A percentile compares a stretch with the other conserved stretches of the same genome.
These are phyloP conservation scores for Corvus moneduloides DNA, from an alignment of 2,113 vertebrate species.

Conservation along the genomic window DNA sequence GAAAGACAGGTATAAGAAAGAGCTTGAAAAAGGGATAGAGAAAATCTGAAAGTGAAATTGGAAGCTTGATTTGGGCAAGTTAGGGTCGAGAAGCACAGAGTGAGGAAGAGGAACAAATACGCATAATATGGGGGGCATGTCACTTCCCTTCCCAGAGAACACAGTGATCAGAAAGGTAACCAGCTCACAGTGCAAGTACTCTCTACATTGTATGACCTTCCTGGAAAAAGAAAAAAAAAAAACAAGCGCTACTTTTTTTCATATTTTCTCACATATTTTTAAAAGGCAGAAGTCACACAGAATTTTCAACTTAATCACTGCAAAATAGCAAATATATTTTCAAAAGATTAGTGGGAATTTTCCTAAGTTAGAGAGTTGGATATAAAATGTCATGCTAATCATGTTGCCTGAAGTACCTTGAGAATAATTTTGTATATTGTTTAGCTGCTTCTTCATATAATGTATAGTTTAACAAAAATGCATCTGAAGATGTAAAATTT, in stretches of 20 bases:
- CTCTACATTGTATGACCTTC: rapidly evolving
- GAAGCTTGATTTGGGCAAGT: background rate
- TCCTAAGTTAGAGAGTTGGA: background rate
- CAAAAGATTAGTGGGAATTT: background rate
- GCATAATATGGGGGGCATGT: background rate
- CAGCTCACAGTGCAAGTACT: background rate
- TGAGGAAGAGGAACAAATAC: background rate
- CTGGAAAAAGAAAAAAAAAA: background rate
- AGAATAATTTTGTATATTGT: background rate
- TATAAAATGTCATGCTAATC: background rate
- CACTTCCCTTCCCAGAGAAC: background rate
- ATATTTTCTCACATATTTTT: background rate
- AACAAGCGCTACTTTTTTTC: background rate
- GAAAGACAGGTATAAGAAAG: background rate
- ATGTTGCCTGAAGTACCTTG: background rate
- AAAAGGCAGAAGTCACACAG: background rate
- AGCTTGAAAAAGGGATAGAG: background rate
- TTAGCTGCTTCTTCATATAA: background rate
- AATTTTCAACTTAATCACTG: background rate
- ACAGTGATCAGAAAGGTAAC: background rate
- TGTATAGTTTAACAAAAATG: background rate
- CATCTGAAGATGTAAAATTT: background rate
- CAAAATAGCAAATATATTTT: background rate
- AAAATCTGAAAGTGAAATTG: background rate
- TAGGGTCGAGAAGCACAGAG: background rate